Evolutionary conservation across 2,113 vertebrate genomes (phyloP).

Genomic region (Apus apus): DNA sequence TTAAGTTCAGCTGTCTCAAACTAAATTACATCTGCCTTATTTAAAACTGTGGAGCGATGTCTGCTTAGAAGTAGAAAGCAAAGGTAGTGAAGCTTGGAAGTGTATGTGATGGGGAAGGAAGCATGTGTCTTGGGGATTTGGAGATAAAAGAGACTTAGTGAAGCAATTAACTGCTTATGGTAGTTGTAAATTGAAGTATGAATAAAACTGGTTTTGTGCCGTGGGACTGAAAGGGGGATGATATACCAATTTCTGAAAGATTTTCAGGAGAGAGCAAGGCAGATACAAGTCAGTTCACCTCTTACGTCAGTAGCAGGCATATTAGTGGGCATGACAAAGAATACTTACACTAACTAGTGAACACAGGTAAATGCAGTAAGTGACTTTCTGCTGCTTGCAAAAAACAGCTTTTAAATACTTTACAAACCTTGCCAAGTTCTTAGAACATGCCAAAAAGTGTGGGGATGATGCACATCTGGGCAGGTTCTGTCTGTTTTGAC

Average conservation of each 20-base stretch:
- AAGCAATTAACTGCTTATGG: background rate
- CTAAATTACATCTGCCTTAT: background rate
- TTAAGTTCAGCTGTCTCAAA: background rate
- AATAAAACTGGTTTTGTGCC: background rate
- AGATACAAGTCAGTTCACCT: background rate
- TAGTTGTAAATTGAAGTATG: background rate
- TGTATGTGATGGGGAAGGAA: background rate
- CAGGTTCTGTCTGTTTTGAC: background rate
- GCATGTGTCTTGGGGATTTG: background rate
- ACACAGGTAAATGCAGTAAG: background rate
- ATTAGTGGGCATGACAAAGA: background rate
- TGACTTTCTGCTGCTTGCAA: background rate
- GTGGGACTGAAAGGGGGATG: background rate
- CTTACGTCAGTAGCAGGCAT: background rate
- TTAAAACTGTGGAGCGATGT: background rate
- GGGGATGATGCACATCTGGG: background rate
- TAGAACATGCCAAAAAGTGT: background rate
- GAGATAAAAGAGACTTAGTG: background rate
- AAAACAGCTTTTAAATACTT: background rate
- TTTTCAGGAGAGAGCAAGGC: background rate
- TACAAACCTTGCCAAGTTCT: background rate
- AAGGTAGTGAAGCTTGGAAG: background rate
- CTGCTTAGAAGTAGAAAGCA: background rate
- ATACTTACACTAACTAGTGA: background rate
- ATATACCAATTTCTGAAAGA: background rate